Percentiles rank a stretch among this genome's conserved stretches.
phyloP scores from a whole-genome alignment of 2,113 vertebrate species.

The Syngnathus floridae region DNA sequence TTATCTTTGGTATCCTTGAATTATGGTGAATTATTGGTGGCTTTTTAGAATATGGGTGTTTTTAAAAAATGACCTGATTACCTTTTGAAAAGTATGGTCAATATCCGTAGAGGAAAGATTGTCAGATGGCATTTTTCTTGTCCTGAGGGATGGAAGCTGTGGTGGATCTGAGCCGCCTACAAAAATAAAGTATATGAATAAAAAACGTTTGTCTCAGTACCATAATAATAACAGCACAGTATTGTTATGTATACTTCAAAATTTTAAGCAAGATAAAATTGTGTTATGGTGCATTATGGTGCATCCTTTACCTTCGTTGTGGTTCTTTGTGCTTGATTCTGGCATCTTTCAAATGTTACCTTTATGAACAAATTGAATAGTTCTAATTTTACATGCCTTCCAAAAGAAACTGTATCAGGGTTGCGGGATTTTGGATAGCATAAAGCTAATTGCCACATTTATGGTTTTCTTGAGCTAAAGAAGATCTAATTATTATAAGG shows the following conservation, averaged over 20 bases:
- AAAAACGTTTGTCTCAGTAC: not conserved
- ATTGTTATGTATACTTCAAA: not conserved
- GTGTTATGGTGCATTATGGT: not conserved
- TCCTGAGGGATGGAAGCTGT: slow-evolving; percentile 18
- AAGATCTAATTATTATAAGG: not conserved
- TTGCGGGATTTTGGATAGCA: not conserved
- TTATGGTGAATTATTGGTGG: not conserved
- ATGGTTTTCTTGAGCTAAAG: not conserved
- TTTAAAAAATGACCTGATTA: slow-evolving; percentile 2
- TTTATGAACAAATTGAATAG: not conserved
- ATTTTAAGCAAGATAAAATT: not conserved
- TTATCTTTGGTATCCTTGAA: slow-evolving; percentile 26
- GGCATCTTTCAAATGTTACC: slow-evolving; percentile 28
- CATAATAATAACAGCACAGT: not conserved
- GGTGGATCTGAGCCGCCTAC: slow-evolving; percentile 17
- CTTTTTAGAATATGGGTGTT: not conserved
- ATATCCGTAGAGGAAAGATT: not conserved
- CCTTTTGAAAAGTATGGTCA: slow-evolving; percentile 23
- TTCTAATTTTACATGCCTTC: not conserved
- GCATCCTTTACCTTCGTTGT: slow-evolving; percentile 32
- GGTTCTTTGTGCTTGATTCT: slow-evolving; percentile 29
- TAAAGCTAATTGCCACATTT: not conserved
- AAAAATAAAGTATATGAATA: not conserved
- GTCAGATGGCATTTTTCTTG: slow-evolving; percentile 37
- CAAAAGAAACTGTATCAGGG: not conserved